phyloP scores from a whole-genome alignment of 2,113 vertebrate species.

The Bos javanicus region DNA sequence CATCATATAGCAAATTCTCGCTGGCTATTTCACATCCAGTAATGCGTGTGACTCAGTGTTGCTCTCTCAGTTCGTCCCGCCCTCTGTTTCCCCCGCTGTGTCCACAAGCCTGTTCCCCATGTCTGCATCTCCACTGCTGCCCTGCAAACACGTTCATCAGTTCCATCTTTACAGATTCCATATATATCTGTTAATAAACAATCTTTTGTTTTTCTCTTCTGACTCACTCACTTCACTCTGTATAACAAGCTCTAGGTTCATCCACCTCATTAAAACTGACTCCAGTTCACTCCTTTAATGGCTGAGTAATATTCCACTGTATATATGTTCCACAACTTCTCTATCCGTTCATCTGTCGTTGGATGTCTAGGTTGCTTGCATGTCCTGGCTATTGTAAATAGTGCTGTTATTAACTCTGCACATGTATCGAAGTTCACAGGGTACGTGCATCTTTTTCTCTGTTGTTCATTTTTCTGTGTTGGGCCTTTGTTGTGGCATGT shows the following conservation, averaged over 20 bases:
- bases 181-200: background rate
- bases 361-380: background rate
- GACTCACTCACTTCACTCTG: background rate
- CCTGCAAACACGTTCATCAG: background rate
- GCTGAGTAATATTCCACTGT: background rate
- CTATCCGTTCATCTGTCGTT: background rate
- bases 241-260: background rate
- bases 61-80: fast-evolving
- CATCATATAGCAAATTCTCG: background rate
- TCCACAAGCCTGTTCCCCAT: background rate
- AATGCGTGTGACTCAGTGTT: background rate
- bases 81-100: background rate
- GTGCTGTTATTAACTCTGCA: background rate
- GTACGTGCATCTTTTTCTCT: background rate
- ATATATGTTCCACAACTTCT: background rate
- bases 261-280: background rate
- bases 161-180: background rate
- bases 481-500: background rate
- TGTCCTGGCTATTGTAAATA: background rate
- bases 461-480: background rate
- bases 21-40: background rate
- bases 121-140: background rate
- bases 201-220: background rate
- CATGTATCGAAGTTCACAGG: background rate
- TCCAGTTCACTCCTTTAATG: background rate